Percentiles rank a stretch among this genome's conserved stretches.
Evolutionary conservation across 1,140 invertebrate genomes (phyloP).

Genomic region (Philopotamus ludificatus): DNA sequence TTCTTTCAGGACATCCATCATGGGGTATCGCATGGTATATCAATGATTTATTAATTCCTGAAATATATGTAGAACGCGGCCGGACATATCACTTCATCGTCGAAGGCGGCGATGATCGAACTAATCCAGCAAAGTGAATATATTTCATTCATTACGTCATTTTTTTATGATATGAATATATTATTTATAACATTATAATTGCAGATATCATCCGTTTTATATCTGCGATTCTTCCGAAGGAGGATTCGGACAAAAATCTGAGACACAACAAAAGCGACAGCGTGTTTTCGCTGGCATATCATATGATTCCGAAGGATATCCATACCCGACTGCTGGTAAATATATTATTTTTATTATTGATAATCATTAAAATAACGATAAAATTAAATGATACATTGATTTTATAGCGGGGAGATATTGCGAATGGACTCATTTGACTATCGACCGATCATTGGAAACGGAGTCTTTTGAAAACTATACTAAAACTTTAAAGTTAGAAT

Average conservation of each 20-base stretch:
- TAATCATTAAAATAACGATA: neutral
- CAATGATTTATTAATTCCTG: slow-evolving; percentile 86
- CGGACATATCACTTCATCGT: slow-evolving; percentile 85
- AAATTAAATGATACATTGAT: neutral
- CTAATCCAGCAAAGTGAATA: slow-evolving; percentile 64
- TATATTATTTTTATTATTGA: slow-evolving; percentile 5
- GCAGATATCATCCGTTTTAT: slow-evolving; percentile 90
- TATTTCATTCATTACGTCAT: neutral
- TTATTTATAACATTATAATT: slow-evolving; percentile 19
- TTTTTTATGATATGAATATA: neutral
- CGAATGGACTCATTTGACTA: slow-evolving; percentile 73
- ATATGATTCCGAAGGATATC: slow-evolving; percentile 71
- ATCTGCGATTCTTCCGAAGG: slow-evolving; percentile 85
- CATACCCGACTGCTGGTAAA: slow-evolving; percentile 74
- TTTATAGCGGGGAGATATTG: slow-evolving; percentile 66
- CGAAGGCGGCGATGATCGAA: slow-evolving; percentile 73
- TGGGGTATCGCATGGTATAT: slow-evolving; percentile 94
- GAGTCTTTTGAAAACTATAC: slow-evolving; percentile 76
- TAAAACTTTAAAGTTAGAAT: slow-evolving; percentile 71
- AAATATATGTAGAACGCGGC: slow-evolving; percentile 85
- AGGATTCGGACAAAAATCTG: slow-evolving; percentile 75
- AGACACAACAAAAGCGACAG: slow-evolving; percentile 65
- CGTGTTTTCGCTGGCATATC: slow-evolving; percentile 79
- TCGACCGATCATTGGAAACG: slow-evolving; percentile 64
- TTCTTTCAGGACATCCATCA: slow-evolving; percentile 64